Evolutionary conservation across 2,888 invertebrate species (phyloP).

Genomic region (Pammene fasciana): DNA sequence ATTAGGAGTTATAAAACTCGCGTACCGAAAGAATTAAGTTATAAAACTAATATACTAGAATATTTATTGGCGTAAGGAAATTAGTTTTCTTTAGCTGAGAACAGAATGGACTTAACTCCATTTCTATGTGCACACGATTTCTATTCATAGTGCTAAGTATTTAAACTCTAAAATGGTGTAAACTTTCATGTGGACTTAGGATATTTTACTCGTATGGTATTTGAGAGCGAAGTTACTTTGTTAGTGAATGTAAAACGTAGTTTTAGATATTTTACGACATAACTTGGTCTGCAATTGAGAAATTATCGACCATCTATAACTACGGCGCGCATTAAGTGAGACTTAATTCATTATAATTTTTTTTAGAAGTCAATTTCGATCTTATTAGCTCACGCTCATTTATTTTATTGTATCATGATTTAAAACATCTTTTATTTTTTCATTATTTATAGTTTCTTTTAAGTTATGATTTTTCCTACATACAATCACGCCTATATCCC

Average conservation of each 20-base stretch:
- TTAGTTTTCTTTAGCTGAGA: background rate
- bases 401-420: too few relatives aligned
- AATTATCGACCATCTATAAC: background rate
- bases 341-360: background rate
- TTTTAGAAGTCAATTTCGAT: too few relatives aligned
- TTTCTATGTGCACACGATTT: background rate
- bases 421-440: too few relatives aligned
- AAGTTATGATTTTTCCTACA: too few relatives aligned
- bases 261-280: conserved; percentile 2
- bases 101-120: background rate
- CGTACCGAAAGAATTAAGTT: conserved; percentile 5
- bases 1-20: conserved; percentile 6
- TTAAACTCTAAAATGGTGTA: background rate
- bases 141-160: background rate
- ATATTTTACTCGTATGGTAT: background rate
- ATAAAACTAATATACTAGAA: conserved; percentile 8
- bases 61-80: conserved; percentile 3
- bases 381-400: too few relatives aligned
- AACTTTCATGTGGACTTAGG: background rate
- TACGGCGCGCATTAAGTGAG: background rate
- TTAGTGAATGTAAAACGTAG: conserved; percentile 3
- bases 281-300: background rate
- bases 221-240: background rate
- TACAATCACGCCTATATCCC: too few relatives aligned
- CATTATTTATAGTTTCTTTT: too few relatives aligned